Evolutionary conservation across 2,888 invertebrate species (phyloP).

Genomic region (Neoscelio sp.): DNA sequence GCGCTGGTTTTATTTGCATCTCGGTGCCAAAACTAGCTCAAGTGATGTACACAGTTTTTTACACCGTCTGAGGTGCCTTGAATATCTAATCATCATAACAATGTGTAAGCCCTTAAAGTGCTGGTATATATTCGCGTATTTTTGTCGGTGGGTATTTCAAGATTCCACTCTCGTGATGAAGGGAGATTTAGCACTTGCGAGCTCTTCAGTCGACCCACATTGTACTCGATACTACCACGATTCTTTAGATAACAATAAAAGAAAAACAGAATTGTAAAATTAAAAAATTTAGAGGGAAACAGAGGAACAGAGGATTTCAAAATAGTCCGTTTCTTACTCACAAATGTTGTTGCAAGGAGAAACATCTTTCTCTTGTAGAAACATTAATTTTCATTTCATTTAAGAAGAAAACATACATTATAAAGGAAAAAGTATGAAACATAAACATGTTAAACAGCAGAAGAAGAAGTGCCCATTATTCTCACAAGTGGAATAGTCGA

Average conservation of each 20-base stretch:
- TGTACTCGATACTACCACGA: constrained; percentile 35
- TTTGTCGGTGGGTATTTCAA: constrained; percentile 34
- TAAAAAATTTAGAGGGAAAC: too few species aligned
- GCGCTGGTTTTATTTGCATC: constrained; percentile 27
- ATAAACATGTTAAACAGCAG: too few species aligned
- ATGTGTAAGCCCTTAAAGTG: constrained; percentile 32
- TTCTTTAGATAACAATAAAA: too few species aligned
- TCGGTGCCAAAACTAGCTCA: constrained; percentile 35
- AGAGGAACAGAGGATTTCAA: too few species aligned
- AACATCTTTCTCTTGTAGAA: too few species aligned
- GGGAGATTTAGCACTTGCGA: constrained; percentile 67
- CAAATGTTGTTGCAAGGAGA: too few species aligned
- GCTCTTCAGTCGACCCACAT: constrained; percentile 67
- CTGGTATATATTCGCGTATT: constrained; percentile 16
- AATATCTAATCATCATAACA: constrained; percentile 53
- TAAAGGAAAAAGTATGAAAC: too few species aligned
- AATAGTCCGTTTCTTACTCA: too few species aligned
- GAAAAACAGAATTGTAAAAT: too few species aligned
- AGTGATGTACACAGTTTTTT: constrained; percentile 33
- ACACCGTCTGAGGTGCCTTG: constrained; percentile 40
- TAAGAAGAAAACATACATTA: too few species aligned
- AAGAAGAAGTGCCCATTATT: too few species aligned
- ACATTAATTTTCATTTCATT: too few species aligned
- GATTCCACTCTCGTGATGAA: constrained; percentile 57
- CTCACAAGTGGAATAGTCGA: constrained; percentile 24